Conservation (phyloP, 2,888 invertebrate genomes). For the Diarsia mendica region DNA sequence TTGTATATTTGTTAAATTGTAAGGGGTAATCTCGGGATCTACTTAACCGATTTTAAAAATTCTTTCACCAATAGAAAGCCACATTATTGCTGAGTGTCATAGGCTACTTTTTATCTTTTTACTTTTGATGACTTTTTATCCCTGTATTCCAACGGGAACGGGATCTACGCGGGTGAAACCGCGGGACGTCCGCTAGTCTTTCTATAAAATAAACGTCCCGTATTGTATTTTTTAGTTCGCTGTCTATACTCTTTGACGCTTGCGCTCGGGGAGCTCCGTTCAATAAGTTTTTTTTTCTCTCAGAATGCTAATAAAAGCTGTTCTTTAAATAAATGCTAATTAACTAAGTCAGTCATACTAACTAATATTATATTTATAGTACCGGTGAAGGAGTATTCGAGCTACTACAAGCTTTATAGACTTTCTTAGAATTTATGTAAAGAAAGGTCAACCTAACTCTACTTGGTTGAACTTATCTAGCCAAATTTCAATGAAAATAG, state of each 20-base stretch:
- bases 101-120: too few relatives aligned
- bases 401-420: neutral
- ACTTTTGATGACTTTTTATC: too few relatives aligned
- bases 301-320: neutral
- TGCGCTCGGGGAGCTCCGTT: constrained; percentile 4
- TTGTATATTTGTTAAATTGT: too few relatives aligned
- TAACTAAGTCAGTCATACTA: neutral
- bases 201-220: neutral
- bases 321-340: constrained; percentile 19
- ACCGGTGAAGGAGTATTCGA: neutral
- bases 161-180: too few relatives aligned
- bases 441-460: neutral
- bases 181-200: too few relatives aligned
- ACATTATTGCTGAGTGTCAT: too few relatives aligned
- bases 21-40: too few relatives aligned
- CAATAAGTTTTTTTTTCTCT: neutral
- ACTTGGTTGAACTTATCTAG: neutral
- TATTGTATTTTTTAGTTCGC: neutral
- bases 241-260: neutral
- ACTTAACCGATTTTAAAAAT: too few relatives aligned
- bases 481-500: neutral
- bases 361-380: neutral
- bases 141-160: too few relatives aligned
- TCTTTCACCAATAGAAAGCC: too few relatives aligned
- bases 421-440: neutral